phyloP scores from a whole-genome alignment of 2,797 vertebrate species.

The Tokudaia tokunoshimensis region DNA sequence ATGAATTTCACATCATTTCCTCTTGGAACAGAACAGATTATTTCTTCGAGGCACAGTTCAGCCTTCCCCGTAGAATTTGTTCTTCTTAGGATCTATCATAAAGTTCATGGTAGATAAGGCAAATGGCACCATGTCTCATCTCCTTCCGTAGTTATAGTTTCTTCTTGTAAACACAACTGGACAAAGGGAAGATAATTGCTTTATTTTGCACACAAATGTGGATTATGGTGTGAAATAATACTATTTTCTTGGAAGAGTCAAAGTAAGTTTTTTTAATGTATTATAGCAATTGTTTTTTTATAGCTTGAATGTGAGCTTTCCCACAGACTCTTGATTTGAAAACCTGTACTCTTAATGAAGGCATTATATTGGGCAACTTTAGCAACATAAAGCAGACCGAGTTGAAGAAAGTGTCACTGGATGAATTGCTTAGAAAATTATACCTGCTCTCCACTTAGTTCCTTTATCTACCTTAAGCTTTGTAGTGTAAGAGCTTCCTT shows the following conservation, averaged over 20 bases:
- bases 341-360: neutral
- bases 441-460: neutral
- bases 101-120: neutral
- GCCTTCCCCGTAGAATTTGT: neutral
- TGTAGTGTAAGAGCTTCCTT: neutral
- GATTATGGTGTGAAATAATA: neutral
- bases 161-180: neutral
- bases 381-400: neutral
- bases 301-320: neutral
- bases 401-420: neutral
- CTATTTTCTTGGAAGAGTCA: neutral
- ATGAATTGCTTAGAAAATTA: neutral
- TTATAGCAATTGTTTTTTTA: neutral
- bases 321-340: neutral
- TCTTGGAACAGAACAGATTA: neutral
- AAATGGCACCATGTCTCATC: neutral
- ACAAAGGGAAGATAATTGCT: neutral
- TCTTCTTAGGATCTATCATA: neutral
- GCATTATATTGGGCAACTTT: no score
- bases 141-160: neutral
- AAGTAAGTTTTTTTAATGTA: neutral
- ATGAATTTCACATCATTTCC: neutral
- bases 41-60: neutral
- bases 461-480: neutral
- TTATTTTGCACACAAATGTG: neutral